Evolutionary conservation across 2,888 invertebrate species (phyloP).

Genomic region (Pyrrhia umbra): DNA sequence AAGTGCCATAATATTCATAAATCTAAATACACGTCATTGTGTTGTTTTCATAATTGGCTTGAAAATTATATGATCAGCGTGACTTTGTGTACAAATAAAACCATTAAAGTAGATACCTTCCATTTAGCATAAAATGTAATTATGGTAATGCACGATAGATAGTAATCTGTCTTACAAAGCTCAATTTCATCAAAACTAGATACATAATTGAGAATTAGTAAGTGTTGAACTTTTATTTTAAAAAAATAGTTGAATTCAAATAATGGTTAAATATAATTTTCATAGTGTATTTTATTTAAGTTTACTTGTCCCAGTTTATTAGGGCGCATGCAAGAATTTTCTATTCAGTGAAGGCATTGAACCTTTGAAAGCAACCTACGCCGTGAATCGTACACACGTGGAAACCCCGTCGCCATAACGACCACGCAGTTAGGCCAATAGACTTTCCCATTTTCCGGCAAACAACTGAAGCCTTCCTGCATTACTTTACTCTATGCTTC

Average conservation of each 20-base stretch:
- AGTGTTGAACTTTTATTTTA: conserved; percentile 6
- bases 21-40: neutral
- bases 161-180: conserved; percentile 33
- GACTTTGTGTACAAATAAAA: conserved; percentile 22
- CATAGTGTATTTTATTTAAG: conserved; percentile 15
- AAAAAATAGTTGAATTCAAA: conserved; percentile 16
- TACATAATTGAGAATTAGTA: neutral
- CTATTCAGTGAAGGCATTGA: conserved; percentile 60
- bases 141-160: conserved; percentile 42
- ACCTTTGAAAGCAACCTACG: conserved; percentile 56
- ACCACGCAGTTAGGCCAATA: conserved; percentile 86
- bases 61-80: conserved; percentile 12
- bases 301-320: conserved; percentile 45
- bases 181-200: conserved; percentile 15
- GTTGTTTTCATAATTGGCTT: neutral
- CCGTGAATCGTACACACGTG: conserved; percentile 51
- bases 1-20: neutral
- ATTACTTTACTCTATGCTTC: conserved; percentile 53
- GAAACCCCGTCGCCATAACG: conserved; percentile 72
- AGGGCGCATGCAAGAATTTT: conserved; percentile 50
- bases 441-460: conserved; percentile 74
- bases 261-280: conserved; percentile 20
- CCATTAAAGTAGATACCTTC: conserved; percentile 18
- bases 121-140: conserved; percentile 20
- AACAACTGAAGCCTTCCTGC: conserved; percentile 60